Conservation (phyloP, 2,888 invertebrate species). For the Pinctada fucata region DNA sequence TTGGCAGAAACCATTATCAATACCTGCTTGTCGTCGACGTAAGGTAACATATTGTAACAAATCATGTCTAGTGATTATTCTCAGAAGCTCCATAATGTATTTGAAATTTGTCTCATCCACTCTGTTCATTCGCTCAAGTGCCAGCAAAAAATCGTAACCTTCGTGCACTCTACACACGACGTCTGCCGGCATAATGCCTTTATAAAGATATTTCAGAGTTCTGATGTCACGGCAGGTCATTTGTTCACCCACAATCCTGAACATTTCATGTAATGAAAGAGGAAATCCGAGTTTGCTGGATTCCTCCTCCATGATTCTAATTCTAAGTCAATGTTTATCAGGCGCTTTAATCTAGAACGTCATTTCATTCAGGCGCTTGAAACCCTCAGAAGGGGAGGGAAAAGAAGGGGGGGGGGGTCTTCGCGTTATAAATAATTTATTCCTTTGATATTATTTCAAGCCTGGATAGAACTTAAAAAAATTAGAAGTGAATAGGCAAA, state of each 20-base stretch:
- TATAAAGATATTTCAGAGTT: slow-evolving; percentile 47
- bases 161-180: slow-evolving; percentile 50
- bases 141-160: slow-evolving; percentile 57
- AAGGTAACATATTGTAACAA: slow-evolving; percentile 57
- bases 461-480: too few relatives aligned
- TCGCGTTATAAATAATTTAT: too few relatives aligned
- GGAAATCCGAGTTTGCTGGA: background rate
- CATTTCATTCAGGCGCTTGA: too few relatives aligned
- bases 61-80: slow-evolving; percentile 56
- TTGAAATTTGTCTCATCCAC: slow-evolving; percentile 59
- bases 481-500: too few relatives aligned
- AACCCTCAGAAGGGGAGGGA: too few relatives aligned
- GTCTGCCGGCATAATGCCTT: slow-evolving; percentile 43
- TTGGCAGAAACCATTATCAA: too few relatives aligned
- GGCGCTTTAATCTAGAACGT: background rate
- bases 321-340: background rate
- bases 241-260: slow-evolving; percentile 58
- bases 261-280: slow-evolving; percentile 57
- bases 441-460: too few relatives aligned
- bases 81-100: slow-evolving; percentile 50
- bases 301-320: background rate
- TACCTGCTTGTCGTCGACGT: slow-evolving; percentile 56
- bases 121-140: slow-evolving; percentile 54
- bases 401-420: too few relatives aligned
- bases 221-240: slow-evolving; percentile 50